phyloP scores from a whole-genome alignment of 2,797 vertebrate species.

The Denticeps clupeoides region DNA sequence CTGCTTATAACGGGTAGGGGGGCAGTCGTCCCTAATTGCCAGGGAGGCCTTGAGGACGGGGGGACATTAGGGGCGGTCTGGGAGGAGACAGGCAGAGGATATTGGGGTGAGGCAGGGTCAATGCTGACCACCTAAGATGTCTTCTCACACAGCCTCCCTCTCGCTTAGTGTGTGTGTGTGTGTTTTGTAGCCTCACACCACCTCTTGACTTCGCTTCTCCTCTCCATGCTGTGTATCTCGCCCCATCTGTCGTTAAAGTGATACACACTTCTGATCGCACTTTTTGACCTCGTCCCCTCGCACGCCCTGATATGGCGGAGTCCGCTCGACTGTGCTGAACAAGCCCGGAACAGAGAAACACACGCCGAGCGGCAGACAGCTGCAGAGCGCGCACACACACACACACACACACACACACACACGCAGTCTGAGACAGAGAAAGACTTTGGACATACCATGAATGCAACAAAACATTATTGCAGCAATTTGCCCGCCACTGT shows the following conservation, averaged over 20 bases:
- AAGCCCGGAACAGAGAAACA: too few relatives aligned
- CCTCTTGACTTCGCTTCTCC: too few relatives aligned
- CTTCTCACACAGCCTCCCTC: constrained; percentile 28
- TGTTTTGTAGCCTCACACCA: too few relatives aligned
- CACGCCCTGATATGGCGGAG: too few relatives aligned
- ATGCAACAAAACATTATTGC: too few relatives aligned
- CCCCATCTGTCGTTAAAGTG: too few relatives aligned
- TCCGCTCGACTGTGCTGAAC: too few relatives aligned
- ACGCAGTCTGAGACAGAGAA: background rate
- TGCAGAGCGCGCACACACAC: background rate
- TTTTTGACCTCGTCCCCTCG: too few relatives aligned
- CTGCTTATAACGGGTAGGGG: constrained; percentile 65
- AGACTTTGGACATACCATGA: background rate
- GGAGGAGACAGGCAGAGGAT: constrained; percentile 85
- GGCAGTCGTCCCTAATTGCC: constrained; percentile 92
- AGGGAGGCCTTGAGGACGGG: constrained; percentile 64
- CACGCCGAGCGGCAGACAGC: background rate
- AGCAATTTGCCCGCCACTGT: too few relatives aligned
- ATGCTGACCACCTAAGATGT: constrained; percentile 87
- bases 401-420: background rate
- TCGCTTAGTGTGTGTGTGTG: too few relatives aligned
- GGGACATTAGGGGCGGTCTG: constrained; percentile 10
- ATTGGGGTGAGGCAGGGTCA: constrained; percentile 81
- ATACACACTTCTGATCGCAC: too few relatives aligned
- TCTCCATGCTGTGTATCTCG: too few relatives aligned